Percentiles rank a stretch among this genome's conserved stretches.
These are phyloP conservation scores for Leucophora obtusa DNA, from an alignment of 2,888 invertebrate genomes.

Conservation along the genomic window DNA sequence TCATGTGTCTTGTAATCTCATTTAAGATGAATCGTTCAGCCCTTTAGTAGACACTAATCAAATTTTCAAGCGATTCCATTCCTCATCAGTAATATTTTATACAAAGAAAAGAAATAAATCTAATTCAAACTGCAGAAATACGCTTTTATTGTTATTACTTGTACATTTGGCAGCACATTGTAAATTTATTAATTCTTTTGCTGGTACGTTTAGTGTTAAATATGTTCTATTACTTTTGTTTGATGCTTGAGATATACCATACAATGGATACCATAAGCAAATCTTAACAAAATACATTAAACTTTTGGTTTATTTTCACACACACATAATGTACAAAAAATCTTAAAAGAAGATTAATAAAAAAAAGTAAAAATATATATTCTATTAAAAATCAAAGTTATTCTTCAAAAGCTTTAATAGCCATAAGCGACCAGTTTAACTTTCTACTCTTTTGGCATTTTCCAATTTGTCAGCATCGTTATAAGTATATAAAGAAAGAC, in stretches of 20 bases:
- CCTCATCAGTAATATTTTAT: no score
- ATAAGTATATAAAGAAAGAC: neutral
- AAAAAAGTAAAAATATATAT: neutral
- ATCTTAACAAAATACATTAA: neutral
- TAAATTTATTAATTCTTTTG: no score
- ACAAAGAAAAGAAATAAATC: no score
- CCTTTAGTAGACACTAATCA: no score
- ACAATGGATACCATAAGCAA: no score
- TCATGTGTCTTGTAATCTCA: no score
- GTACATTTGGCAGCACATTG: no score
- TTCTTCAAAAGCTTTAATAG: neutral
- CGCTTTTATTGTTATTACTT: no score
- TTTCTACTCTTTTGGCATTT: neutral
- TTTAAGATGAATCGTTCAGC: no score
- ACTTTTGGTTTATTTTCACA: neutral
- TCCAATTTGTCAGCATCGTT: slow-evolving; percentile 1
- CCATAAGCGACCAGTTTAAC: neutral
- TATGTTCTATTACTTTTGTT: neutral
- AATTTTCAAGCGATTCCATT: no score
- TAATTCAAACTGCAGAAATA: no score
- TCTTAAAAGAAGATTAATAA: neutral
- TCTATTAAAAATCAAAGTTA: neutral
- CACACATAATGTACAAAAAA: neutral
- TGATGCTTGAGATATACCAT: neutral
- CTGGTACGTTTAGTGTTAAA: no score